Base-by-base conservation (phyloP, 2,888 invertebrate species). In the Diarsia dahlii region DNA sequence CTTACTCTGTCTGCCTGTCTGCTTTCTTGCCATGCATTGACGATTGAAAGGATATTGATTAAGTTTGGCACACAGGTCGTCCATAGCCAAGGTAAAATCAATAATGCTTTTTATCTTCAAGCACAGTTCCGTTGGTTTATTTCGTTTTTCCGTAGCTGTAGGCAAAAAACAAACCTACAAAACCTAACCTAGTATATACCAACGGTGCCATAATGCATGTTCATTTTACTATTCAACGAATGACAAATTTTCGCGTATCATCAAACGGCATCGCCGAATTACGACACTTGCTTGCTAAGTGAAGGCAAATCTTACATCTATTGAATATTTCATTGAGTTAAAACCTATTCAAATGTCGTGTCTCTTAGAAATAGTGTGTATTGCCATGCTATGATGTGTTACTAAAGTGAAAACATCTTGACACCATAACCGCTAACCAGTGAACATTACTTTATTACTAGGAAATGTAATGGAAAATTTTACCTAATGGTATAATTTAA, bases 151-250 rank as follows among this genome's bases (percentile, higher is more conserved):
- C n/a, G n/a, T n/a, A n/a, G 20, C 39, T 63, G 45, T 13, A 0
- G 13, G n/a, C n/a, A 3, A 34, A n/a, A 63, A 39, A 39, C 39
- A 39, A 39, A 39, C 0, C 39, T 8, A 39, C 8, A 39, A 39
- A 39, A 5, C 39, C 39, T 39, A 39, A 63, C 3, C 15, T n/a
- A 63, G 45, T 63, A 15, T 28, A 15, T 15, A 39, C 18, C 50
- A 54, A 48, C 54, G 13, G 15, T 46, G n/a, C 52, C 58, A 15
- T 1, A 50, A 2, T 45, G 39, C 45, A 23, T 52, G 23, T 80
- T 79, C 60, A 65, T 34, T 69, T 85, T 60, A 70, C 56, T 48
- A 86, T 86, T 83, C 84, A 84, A 74, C 66, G 34, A 45, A 58
- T 46, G 62, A 63, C 67, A 76, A 68, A 84, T 86, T 68, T 69